A percentile compares a stretch with the other conserved stretches of the same genome.
phyloP scores from a whole-genome alignment of 2,797 vertebrate species.

The Onychomys torridus region DNA sequence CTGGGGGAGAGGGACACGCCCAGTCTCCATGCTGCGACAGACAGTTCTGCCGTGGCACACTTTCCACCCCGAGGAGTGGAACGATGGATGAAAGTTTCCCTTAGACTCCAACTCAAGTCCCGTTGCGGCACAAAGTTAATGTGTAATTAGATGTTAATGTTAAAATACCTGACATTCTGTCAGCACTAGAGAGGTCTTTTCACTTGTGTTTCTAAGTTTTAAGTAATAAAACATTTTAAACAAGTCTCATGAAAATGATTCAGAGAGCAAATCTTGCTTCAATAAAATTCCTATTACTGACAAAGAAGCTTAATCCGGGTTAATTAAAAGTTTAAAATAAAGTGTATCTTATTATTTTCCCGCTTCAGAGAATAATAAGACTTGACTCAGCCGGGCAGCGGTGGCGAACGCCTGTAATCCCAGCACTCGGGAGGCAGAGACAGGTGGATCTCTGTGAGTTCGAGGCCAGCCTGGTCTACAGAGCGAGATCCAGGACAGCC shows the following conservation, averaged over 20 bases:
- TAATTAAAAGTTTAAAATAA: conserved; percentile 51
- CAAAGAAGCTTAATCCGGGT: not conserved
- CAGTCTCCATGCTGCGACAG: not conserved
- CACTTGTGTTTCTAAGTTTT: not conserved
- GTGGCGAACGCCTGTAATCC: not conserved
- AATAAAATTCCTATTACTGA: not conserved
- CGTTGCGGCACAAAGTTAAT: not conserved
- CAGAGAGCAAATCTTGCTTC: conserved; percentile 3
- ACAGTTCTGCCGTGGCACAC: not conserved
- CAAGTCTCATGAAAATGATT: conserved; percentile 41
- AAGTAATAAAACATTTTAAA: conserved; percentile 16
- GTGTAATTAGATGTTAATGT: not conserved
- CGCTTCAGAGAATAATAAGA: not conserved
- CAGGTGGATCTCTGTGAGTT: not conserved
- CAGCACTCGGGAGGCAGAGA: not conserved
- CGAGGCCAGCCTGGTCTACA: not conserved
- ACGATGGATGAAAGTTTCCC: not conserved
- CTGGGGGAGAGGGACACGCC: too few relatives aligned
- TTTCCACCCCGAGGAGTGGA: not conserved
- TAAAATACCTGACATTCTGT: not conserved
- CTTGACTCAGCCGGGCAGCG: not conserved
- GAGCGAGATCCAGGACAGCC: not conserved
- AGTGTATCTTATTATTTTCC: not conserved
- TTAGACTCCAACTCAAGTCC: not conserved
- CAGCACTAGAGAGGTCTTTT: not conserved